Percentiles rank a stretch among this genome's conserved stretches.
Conservation (phyloP, 2,888 invertebrate species). For the Brenthis hecate region DNA sequence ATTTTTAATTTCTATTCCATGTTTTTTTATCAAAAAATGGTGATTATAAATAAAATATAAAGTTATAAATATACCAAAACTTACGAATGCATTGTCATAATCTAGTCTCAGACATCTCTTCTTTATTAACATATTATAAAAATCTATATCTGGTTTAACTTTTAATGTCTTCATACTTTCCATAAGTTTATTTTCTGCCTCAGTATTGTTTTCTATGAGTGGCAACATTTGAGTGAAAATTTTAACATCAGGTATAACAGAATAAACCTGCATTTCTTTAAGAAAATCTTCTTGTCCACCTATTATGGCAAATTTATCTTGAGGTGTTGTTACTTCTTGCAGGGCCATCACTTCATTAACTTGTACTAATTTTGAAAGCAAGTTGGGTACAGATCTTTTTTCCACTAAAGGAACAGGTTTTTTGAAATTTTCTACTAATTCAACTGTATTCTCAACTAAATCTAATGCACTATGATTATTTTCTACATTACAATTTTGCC, state of each 20-base stretch:
- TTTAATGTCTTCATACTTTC: conserved; percentile 81
- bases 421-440: conserved; percentile 36
- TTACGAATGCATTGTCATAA: conserved; percentile 87
- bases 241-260: conserved; percentile 88
- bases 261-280: conserved; percentile 85
- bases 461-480: neutral
- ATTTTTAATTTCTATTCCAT: too few species aligned
- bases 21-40: too few species aligned
- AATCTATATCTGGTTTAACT: conserved; percentile 88
- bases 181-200: conserved; percentile 87
- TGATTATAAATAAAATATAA: too few species aligned
- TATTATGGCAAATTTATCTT: conserved; percentile 88
- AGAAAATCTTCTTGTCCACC: conserved; percentile 92
- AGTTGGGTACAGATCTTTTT: conserved; percentile 82
- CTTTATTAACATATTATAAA: conserved; percentile 93
- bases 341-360: conserved; percentile 84
- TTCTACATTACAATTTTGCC: neutral
- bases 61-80: conserved; percentile 42
- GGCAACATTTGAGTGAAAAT: conserved; percentile 90
- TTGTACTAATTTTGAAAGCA: conserved; percentile 83
- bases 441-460: conserved; percentile 16
- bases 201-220: conserved; percentile 84
- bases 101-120: conserved; percentile 87
- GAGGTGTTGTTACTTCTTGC: conserved; percentile 80
- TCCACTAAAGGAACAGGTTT: conserved; percentile 19